Evolutionary conservation across 2,113 vertebrate species (phyloP), one percentile per base, ranked within the genome.

Genomic region (Triplophysa rosa): DNA sequence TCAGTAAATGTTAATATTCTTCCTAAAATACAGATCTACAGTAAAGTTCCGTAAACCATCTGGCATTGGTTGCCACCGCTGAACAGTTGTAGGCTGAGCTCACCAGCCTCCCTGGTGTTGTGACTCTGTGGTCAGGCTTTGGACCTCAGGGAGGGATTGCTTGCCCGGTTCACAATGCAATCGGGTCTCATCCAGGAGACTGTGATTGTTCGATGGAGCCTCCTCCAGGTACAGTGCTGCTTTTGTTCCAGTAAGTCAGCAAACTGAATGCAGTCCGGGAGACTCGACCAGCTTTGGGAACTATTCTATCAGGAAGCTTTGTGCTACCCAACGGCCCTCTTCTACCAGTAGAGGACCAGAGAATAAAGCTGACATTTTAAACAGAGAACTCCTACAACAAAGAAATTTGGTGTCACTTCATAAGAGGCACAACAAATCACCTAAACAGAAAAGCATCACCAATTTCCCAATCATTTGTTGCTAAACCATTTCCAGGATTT

Each of bases 151-250:
- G 91, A 93, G 88, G 86, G 90, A 91, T 90, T 84, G 85, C 91
- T 93, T 94, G 93, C 90, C 86, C 85, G 16, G 29, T 86, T 90
- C 90, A 86, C 77, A 72, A 89, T 92, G 90, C 90, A 92, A 88
- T 93, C 93, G 92, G 92, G 93, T 94, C 94, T 95, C 94, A 95
- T 95, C 94, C 91, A 91, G 89, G 87, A 88, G 66, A 90, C 90
- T 2, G 83, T 89, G 89, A 92, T 95, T 94, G 93, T 95, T 94
- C 92, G 90, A 89, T 88, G 88, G 84, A 90, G 90, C 90, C 92
- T 86, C 86, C 78, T 89, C 88, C 90, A 93, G 92, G 94, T 95
- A 98, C 94, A 97, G 93, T 93, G 92, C 90, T 49, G 88, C 94
- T 95, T 97, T 96, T 98, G 95, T 97, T 96, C 92, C 63, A 79